Evolutionary conservation across 1,140 invertebrate species (phyloP).

Genomic region (Drosophila insularis): DNA sequence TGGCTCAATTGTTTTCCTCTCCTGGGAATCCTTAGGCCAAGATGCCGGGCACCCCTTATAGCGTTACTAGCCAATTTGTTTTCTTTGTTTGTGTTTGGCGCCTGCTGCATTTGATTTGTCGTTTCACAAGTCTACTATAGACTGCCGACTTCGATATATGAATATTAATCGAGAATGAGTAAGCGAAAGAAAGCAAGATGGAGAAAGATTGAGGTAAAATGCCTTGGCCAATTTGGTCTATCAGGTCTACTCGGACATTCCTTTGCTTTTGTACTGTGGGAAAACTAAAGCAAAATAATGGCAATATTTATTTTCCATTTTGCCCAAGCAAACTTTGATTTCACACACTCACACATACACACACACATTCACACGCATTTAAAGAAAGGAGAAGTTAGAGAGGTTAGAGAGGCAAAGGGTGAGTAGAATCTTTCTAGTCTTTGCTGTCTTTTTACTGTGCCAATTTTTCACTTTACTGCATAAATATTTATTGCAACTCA

Average conservation of each 20-base stretch:
- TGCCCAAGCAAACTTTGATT: constrained; percentile 56
- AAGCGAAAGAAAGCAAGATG: neutral
- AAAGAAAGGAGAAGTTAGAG: neutral
- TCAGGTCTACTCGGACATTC: neutral
- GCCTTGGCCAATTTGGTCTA: constrained; percentile 1
- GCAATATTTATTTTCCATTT: constrained; percentile 75
- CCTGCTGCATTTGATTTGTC: constrained; percentile 74
- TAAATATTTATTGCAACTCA: constrained; percentile 81
- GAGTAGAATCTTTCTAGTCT: neutral
- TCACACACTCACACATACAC: constrained; percentile 36
- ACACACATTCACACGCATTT: neutral
- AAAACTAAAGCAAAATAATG: constrained; percentile 65
- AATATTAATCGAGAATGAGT: constrained; percentile 67
- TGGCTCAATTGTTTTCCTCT: neutral
- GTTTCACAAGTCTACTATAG: constrained; percentile 30
- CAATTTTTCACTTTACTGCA: constrained; percentile 80
- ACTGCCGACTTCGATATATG: constrained; percentile 59
- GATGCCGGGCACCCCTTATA: neutral
- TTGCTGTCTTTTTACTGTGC: constrained; percentile 64
- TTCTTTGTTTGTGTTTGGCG: constrained; percentile 60
- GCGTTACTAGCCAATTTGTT: neutral
- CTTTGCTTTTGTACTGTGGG: constrained; percentile 25
- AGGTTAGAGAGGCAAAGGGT: neutral
- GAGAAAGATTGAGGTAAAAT: constrained; percentile 10
- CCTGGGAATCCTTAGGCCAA: neutral